A percentile compares a stretch with the other conserved stretches of the same genome.
phyloP scores from a whole-genome alignment of 2,113 vertebrate genomes.

The Asarcornis scutulata region DNA sequence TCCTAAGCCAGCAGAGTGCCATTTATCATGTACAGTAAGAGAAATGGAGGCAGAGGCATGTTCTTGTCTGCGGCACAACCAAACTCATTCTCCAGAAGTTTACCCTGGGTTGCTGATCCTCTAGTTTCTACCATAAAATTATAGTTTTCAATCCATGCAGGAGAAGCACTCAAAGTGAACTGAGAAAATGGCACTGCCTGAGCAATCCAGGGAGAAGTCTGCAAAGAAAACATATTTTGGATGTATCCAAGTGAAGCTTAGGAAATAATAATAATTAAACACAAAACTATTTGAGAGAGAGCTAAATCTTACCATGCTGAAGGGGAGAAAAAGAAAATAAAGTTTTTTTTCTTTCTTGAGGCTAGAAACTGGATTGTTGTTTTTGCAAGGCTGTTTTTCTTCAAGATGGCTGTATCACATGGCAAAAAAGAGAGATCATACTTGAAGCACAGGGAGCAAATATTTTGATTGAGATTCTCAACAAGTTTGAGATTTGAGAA shows the following conservation, averaged over 20 bases:
- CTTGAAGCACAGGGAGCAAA: conserved; percentile 8
- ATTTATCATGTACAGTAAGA: background rate
- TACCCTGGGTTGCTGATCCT: background rate
- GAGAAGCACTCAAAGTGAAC: background rate
- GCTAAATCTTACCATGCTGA: background rate
- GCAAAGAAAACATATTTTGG: background rate
- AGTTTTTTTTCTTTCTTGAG: background rate
- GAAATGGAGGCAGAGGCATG: background rate
- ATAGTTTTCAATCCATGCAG: background rate
- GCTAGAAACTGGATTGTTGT: background rate
- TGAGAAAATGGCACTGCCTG: background rate
- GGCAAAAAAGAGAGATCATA: background rate
- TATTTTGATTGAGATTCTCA: conserved; percentile 49
- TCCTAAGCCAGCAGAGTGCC: background rate
- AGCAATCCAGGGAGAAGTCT: background rate
- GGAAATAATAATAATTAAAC: background rate
- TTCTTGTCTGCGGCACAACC: background rate
- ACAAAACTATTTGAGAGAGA: background rate
- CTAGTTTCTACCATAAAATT: background rate
- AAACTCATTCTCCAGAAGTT: background rate
- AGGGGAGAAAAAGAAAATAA: background rate
- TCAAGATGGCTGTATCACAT: background rate
- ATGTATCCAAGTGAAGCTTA: background rate
- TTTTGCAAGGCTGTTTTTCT: background rate
- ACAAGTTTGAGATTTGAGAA: conserved; percentile 29